Evolutionary conservation across 2,113 vertebrate species (phyloP).

Genomic region (Ptychochromis oligacanthus): DNA sequence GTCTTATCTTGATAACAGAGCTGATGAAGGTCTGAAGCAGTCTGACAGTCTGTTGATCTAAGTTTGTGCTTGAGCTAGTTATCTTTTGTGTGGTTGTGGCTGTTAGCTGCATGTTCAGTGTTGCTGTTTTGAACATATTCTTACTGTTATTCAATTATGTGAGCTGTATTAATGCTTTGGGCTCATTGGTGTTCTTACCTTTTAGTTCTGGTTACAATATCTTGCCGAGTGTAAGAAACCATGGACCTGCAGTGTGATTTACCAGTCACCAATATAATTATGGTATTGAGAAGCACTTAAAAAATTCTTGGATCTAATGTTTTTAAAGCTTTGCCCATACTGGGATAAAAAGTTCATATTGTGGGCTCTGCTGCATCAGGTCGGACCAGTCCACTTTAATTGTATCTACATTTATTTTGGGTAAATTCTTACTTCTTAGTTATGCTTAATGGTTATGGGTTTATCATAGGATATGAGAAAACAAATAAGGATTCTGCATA

Average conservation of each 20-base stretch:
- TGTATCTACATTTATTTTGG: not conserved
- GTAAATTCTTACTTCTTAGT: not conserved
- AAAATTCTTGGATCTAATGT: not conserved
- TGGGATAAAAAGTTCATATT: not conserved
- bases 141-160: not conserved
- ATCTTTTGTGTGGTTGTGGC: not conserved
- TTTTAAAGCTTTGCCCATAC: not conserved
- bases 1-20: rapidly evolving
- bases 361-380: not conserved
- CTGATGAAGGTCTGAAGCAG: not conserved
- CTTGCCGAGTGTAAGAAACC: not conserved
- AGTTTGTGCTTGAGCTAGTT: not conserved
- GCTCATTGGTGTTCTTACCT: not conserved
- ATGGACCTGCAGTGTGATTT: not conserved
- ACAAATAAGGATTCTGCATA: not conserved
- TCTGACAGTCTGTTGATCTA: not conserved
- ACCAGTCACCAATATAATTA: not conserved
- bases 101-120: not conserved
- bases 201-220: not conserved
- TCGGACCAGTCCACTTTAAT: not conserved
- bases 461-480: not conserved
- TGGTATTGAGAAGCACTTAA: not conserved
- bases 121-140: not conserved
- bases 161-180: not conserved
- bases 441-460: not conserved